phyloP scores from a whole-genome alignment of 2,113 vertebrate genomes.

The Nycticryphes semicollaris region DNA sequence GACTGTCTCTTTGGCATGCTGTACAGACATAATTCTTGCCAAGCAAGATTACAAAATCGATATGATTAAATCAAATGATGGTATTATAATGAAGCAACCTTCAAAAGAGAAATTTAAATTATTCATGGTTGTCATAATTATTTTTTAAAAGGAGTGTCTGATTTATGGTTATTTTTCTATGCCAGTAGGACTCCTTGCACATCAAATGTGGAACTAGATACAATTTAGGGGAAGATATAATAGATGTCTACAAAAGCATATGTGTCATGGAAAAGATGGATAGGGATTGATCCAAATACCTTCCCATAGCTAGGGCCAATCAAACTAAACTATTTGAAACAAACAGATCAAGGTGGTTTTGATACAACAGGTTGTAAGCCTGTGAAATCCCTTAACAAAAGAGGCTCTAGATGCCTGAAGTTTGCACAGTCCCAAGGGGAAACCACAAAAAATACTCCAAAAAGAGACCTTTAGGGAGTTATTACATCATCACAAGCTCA shows the following conservation, averaged over 20 bases:
- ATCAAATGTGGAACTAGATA: background rate
- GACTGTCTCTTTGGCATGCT: background rate
- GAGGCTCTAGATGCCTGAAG: background rate
- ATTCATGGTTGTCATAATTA: background rate
- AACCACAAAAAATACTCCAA: background rate
- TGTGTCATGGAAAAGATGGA: background rate
- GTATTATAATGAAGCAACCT: background rate
- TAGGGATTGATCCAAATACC: background rate
- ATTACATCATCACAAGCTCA: background rate
- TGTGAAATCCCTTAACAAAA: background rate
- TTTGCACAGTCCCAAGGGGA: background rate
- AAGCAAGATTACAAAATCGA: background rate
- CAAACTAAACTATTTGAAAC: background rate
- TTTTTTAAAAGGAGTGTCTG: background rate
- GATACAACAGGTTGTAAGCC: background rate
- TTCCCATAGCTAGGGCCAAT: background rate
- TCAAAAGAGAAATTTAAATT: slow-evolving; percentile 3
- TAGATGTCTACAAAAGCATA: background rate
- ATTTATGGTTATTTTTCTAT: background rate
- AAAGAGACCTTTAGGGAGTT: background rate
- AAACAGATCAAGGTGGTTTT: background rate
- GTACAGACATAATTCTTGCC: background rate
- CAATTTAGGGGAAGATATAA: background rate
- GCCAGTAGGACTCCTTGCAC: background rate
- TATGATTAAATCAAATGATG: background rate